These are phyloP conservation scores for Cyanoderma ruficeps DNA, from an alignment of 2,113 vertebrate genomes.

Conservation along the genomic window DNA sequence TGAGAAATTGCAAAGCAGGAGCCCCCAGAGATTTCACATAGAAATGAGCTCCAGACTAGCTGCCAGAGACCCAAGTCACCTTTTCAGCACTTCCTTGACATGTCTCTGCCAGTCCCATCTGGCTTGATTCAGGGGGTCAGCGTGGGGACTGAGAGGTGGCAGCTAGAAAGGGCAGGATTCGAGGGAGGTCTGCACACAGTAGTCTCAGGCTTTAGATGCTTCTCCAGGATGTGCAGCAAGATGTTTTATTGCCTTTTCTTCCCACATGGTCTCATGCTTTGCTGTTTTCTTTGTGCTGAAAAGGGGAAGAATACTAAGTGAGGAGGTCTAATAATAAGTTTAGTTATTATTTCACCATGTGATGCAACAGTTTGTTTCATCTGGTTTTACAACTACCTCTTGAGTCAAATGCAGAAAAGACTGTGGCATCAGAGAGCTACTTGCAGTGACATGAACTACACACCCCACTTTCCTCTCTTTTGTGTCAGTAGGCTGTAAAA, in stretches of 20 bases:
- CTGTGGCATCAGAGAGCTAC: not conserved
- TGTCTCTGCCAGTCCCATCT: constrained; percentile 78
- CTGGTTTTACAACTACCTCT: not conserved
- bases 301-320: not conserved
- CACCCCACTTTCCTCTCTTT: not conserved
- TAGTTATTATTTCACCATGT: not conserved
- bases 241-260: constrained; percentile 22
- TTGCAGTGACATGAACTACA: not conserved
- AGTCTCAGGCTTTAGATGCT: not conserved
- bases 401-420: not conserved
- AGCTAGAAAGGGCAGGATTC: constrained; percentile 48
- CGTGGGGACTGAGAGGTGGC: constrained; percentile 68
- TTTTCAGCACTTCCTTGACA: constrained; percentile 85
- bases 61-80: constrained; percentile 82
- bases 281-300: not conserved
- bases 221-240: not conserved
- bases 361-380: not conserved
- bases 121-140: constrained; percentile 79
- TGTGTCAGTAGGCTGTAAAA: not conserved
- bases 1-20: constrained; percentile 83
- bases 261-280: not conserved
- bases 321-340: not conserved
- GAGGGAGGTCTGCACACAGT: constrained; percentile 63
- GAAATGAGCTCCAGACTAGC: constrained; percentile 83
- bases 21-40: constrained; percentile 79